Conservation (phyloP, 2,113 vertebrate genomes). For the Hydropotes inermis region DNA sequence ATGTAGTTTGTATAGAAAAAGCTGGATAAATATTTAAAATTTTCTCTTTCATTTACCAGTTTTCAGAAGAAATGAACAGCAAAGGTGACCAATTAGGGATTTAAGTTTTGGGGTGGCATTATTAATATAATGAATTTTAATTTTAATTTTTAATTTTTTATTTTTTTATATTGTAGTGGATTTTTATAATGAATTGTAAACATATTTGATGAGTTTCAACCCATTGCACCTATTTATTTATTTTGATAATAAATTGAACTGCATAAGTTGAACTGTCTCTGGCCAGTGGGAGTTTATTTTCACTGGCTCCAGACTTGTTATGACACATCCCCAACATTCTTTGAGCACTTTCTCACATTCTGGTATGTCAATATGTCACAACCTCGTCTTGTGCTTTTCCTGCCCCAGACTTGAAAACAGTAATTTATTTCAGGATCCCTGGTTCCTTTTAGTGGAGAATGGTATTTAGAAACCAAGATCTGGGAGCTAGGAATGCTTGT, state of each 20-base stretch:
- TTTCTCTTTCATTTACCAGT: not conserved
- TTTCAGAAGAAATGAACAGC: constrained; percentile 13
- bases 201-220: constrained; percentile 10
- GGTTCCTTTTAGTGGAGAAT: constrained; percentile 10
- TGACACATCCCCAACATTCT: not conserved
- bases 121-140: not conserved
- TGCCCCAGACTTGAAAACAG: not conserved
- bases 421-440: not conserved
- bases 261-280: not conserved
- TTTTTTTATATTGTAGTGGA: no score
- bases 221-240: not conserved
- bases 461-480: not conserved
- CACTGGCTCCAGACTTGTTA: not conserved
- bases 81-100: not conserved
- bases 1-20: constrained; percentile 35
- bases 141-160: no score
- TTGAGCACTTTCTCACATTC: not conserved
- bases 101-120: constrained; percentile 22
- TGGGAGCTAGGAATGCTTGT: not conserved
- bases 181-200: not conserved
- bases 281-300: not conserved
- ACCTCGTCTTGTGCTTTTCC: not conserved
- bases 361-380: not conserved
- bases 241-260: not conserved
- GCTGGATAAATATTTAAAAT: constrained; percentile 7